These are phyloP conservation scores for Aquatica leii DNA, from an alignment of 2,888 invertebrate species.

Conservation along the genomic window DNA sequence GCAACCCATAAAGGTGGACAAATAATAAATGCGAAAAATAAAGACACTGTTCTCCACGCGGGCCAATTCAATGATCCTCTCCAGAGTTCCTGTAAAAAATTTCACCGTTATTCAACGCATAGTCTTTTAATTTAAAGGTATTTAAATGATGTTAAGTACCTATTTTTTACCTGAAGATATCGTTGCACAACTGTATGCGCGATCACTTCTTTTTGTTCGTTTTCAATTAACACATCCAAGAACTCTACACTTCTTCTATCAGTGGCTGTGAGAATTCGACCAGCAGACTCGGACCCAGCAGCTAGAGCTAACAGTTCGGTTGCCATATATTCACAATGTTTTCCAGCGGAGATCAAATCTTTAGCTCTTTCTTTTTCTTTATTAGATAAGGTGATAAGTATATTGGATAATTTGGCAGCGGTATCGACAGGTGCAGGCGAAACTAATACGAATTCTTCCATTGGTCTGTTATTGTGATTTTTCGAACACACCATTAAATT, in stretches of 20 bases:
- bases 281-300: conserved; percentile 93
- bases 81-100: conserved; percentile 88
- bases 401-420: conserved; percentile 96
- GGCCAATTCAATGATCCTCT: conserved; percentile 97
- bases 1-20: conserved; percentile 97
- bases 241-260: conserved; percentile 95
- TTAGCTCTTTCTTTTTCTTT: conserved; percentile 98
- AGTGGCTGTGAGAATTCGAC: conserved; percentile 92
- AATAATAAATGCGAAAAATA: conserved; percentile 91
- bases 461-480: conserved; percentile 93
- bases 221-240: conserved; percentile 96
- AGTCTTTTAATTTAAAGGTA: not conserved
- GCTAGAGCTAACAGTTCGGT: conserved; percentile 94
- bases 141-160: conserved; percentile 54
- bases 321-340: conserved; percentile 97
- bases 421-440: conserved; percentile 99
- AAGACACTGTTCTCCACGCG: conserved; percentile 91
- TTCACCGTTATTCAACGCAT: not conserved
- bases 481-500: conserved; percentile 98
- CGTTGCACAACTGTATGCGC: conserved; percentile 97
- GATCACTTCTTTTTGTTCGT: conserved; percentile 97
- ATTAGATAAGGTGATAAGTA: conserved; percentile 85
- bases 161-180: conserved; percentile 86
- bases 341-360: conserved; percentile 94
- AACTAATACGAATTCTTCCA: conserved; percentile 97